These are phyloP conservation scores for Tragopan temminckii DNA, from an alignment of 2,797 vertebrate genomes.

Conservation along the genomic window DNA sequence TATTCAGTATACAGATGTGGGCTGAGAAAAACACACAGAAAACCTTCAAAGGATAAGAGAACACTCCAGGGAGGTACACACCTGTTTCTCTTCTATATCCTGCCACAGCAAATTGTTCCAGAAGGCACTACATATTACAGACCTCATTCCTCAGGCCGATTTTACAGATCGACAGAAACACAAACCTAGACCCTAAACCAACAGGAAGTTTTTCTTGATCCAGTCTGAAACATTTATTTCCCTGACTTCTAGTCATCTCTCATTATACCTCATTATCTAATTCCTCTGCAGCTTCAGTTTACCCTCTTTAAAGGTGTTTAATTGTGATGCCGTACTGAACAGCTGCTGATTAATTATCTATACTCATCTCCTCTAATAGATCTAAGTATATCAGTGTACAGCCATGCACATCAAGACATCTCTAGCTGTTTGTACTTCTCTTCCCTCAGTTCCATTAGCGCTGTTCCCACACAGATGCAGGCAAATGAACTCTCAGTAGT, in stretches of 20 bases:
- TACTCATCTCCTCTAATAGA: not conserved
- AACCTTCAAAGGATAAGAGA: not conserved
- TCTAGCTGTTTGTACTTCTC: not conserved
- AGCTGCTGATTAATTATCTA: not conserved
- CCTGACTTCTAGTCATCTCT: not conserved
- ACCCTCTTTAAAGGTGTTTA: not conserved
- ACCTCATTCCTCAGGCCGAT: not conserved
- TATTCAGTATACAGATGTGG: not conserved
- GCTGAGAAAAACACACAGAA: not conserved
- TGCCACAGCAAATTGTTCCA: not conserved
- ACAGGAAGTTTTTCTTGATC: not conserved
- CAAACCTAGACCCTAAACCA: not conserved
- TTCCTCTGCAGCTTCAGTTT: not conserved
- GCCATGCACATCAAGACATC: not conserved
- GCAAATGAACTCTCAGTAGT: not conserved
- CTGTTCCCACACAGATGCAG: accelerated
- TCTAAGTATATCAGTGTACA: not conserved
- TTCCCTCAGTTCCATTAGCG: not conserved
- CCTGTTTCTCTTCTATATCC: not conserved
- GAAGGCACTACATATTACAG: not conserved
- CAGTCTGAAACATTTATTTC: not conserved
- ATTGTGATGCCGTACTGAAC: not conserved
- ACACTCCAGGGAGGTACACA: not conserved
- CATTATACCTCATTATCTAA: not conserved
- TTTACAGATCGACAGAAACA: not conserved